phyloP scores from a whole-genome alignment of 2,113 vertebrate species.

The Telmatochromis brachygnathus region DNA sequence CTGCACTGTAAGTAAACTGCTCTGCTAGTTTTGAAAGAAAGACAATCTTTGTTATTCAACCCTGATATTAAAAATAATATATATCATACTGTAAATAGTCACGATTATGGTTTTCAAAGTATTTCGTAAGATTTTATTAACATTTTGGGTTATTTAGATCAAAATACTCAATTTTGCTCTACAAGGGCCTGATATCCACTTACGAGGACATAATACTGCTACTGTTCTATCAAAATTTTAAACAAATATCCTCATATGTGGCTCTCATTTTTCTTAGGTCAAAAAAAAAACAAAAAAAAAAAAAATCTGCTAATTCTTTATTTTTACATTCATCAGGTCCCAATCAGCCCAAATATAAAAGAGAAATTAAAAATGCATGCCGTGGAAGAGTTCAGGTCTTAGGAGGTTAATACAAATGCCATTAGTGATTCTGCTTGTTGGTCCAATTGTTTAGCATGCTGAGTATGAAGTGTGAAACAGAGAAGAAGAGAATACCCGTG shows the following conservation, averaged over 20 bases:
- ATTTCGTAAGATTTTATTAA: neutral
- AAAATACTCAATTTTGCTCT: neutral
- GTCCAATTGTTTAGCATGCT: neutral
- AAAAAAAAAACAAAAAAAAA: too few species aligned
- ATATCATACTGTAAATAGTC: neutral
- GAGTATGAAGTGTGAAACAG: neutral
- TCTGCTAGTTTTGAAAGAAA: neutral
- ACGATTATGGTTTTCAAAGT: fast-evolving
- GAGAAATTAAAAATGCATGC: neutral
- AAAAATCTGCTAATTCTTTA: neutral
- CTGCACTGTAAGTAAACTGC: neutral
- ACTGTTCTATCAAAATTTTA: neutral
- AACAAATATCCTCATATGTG: fast-evolving
- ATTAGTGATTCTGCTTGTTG: neutral
- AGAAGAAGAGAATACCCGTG: neutral
- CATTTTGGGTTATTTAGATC: neutral
- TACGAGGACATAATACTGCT: neutral
- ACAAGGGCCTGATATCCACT: neutral
- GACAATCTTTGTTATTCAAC: neutral
- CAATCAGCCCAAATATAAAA: neutral
- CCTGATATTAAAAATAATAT: neutral
- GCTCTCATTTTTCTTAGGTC: neutral
- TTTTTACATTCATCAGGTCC: neutral
- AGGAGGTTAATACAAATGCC: neutral
- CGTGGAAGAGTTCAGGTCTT: neutral